Evolutionary conservation across 1,140 invertebrate species (phyloP).

Genomic region (Panonychus citri): DNA sequence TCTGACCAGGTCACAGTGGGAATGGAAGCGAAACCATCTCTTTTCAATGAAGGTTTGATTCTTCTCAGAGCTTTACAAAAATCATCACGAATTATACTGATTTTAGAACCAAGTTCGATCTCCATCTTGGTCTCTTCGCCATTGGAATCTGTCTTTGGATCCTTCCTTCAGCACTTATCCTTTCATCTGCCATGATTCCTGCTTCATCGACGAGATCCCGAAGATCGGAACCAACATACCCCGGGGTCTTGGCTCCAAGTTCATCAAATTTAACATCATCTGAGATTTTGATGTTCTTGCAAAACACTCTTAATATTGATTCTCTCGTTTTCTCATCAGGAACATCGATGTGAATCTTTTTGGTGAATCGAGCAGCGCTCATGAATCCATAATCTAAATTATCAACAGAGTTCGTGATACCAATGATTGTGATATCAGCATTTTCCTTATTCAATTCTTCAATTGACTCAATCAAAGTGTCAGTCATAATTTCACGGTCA

Average conservation of each 20-base stretch:
- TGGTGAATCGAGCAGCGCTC: slow-evolving; percentile 64
- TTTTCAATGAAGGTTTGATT: slow-evolving; percentile 29
- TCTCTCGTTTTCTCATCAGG: slow-evolving; percentile 55
- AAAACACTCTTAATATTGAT: slow-evolving; percentile 31
- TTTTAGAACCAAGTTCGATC: not conserved
- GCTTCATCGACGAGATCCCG: slow-evolving; percentile 61
- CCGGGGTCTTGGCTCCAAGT: slow-evolving; percentile 64
- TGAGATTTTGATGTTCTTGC: slow-evolving; percentile 37
- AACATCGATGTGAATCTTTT: slow-evolving; percentile 72
- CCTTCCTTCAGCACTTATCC: slow-evolving; percentile 15
- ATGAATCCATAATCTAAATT: slow-evolving; percentile 73
- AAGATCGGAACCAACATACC: slow-evolving; percentile 90
- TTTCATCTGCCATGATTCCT: slow-evolving; percentile 55
- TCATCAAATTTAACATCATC: slow-evolving; percentile 39
- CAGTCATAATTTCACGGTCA: slow-evolving; percentile 73
- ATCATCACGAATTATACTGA: slow-evolving; percentile 1
- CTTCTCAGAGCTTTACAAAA: slow-evolving; percentile 10
- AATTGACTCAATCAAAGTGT: slow-evolving; percentile 58
- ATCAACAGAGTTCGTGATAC: slow-evolving; percentile 82
- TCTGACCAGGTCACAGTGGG: slow-evolving; percentile 94
- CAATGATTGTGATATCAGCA: slow-evolving; percentile 55
- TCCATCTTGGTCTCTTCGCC: not conserved
- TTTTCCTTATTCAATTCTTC: slow-evolving; percentile 35
- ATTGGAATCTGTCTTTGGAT: not conserved
- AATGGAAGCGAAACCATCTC: slow-evolving; percentile 91